Percentiles rank a stretch among this genome's conserved stretches.
phyloP scores from a whole-genome alignment of 2,888 invertebrate genomes.

The Acronicta aceris region DNA sequence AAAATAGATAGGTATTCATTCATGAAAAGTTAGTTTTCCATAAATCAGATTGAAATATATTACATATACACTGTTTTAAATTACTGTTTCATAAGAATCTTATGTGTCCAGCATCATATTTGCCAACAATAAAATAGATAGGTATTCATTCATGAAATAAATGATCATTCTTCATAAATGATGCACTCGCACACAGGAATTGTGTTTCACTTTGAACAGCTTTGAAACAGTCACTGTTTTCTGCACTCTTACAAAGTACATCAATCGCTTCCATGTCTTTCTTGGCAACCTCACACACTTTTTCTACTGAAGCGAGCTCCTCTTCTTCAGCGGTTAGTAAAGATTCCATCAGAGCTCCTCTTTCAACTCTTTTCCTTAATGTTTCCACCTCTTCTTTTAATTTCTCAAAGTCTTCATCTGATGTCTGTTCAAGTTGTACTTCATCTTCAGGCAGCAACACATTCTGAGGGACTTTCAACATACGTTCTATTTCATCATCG shows the following conservation, averaged over 20 bases:
- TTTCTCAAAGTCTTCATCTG: conserved; percentile 75
- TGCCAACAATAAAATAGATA: neutral
- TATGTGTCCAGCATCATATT: conserved; percentile 21
- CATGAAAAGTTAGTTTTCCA: conserved; percentile 15
- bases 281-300: conserved; percentile 78
- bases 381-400: conserved; percentile 76
- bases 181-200: conserved; percentile 75
- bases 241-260: conserved; percentile 69
- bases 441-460: conserved; percentile 81
- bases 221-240: conserved; percentile 65
- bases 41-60: no score
- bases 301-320: conserved; percentile 75
- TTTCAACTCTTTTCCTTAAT: conserved; percentile 75
- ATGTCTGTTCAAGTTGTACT: conserved; percentile 73
- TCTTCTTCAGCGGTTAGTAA: conserved; percentile 78
- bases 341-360: conserved; percentile 81
- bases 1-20: conserved; percentile 17
- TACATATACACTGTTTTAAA: no score
- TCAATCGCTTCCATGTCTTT: conserved; percentile 81
- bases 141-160: conserved; percentile 41
- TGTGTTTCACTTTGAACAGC: conserved; percentile 69
- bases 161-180: conserved; percentile 64
- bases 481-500: conserved; percentile 78
- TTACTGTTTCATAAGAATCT: no score
- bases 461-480: conserved; percentile 78